Evolutionary conservation across 2,113 vertebrate species (phyloP).

Genomic region (Pheucticus melanocephalus): DNA sequence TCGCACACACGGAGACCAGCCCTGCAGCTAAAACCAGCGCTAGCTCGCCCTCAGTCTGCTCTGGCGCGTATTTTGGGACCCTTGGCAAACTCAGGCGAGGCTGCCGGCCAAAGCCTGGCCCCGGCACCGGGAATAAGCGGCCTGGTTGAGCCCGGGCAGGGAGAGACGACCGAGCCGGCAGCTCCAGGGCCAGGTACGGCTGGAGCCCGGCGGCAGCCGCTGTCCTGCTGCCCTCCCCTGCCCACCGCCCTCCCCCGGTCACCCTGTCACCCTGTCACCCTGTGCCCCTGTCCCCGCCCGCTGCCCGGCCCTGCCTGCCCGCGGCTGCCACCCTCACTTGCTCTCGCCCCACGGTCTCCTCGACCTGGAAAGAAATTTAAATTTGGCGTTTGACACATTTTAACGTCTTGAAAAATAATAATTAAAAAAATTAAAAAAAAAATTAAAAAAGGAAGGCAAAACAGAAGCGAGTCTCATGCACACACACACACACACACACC

Average conservation of each 20-base stretch:
- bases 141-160: not conserved
- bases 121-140: not conserved
- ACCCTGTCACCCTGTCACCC: not conserved
- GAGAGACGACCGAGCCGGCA: not conserved
- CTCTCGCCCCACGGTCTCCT: not conserved
- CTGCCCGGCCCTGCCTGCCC: not conserved
- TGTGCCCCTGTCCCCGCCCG: not conserved
- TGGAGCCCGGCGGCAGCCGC: not conserved
- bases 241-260: not conserved
- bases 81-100: not conserved
- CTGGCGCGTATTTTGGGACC: not conserved
- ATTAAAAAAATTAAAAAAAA: not conserved
- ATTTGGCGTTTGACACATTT: constrained; percentile 33
- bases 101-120: not conserved
- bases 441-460: not conserved
- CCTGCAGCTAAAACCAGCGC: not conserved
- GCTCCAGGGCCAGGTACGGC: not conserved
- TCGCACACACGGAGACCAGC: not conserved
- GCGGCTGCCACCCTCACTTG: not conserved
- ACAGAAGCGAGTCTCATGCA: not conserved
- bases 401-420: not conserved
- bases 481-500: not conserved
- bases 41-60: not conserved
- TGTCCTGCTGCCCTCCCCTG: not conserved
- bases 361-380: constrained; percentile 47